A percentile compares a stretch with the other conserved stretches of the same genome.
Conservation (phyloP, 2,113 vertebrate species). For the Addax nasomaculatus region DNA sequence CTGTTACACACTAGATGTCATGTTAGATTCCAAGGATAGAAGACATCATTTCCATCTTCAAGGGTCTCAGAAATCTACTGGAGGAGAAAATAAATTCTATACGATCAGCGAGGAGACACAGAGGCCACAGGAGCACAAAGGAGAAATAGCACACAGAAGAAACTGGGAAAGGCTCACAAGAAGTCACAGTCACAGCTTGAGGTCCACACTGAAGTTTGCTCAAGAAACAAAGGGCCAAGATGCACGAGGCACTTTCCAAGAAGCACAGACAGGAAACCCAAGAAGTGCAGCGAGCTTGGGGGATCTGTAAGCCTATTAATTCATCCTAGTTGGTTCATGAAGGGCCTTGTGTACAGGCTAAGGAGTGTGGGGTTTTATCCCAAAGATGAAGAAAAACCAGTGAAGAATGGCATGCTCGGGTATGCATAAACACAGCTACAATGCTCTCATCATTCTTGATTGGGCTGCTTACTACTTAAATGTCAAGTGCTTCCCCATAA, state of each 20-base stretch:
- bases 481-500: not conserved
- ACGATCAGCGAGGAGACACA: fast-evolving
- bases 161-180: not conserved
- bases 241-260: not conserved
- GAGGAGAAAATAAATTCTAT: not conserved
- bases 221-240: not conserved
- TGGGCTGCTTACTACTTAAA: not conserved
- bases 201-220: not conserved
- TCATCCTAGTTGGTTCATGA: not conserved
- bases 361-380: not conserved
- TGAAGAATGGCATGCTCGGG: not conserved
- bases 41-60: not conserved
- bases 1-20: not conserved
- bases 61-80: not conserved
- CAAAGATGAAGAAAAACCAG: not conserved
- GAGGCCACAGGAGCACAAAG: not conserved
- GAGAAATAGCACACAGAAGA: not conserved
- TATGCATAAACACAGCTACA: fast-evolving
- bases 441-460: fast-evolving
- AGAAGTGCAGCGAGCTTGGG: not conserved
- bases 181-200: not conserved
- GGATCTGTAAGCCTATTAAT: no score
- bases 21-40: not conserved
- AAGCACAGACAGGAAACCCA: not conserved
- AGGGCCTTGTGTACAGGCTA: not conserved